Base-by-base conservation (phyloP, 2,797 vertebrate genomes). In the Pipistrellus kuhlii region DNA sequence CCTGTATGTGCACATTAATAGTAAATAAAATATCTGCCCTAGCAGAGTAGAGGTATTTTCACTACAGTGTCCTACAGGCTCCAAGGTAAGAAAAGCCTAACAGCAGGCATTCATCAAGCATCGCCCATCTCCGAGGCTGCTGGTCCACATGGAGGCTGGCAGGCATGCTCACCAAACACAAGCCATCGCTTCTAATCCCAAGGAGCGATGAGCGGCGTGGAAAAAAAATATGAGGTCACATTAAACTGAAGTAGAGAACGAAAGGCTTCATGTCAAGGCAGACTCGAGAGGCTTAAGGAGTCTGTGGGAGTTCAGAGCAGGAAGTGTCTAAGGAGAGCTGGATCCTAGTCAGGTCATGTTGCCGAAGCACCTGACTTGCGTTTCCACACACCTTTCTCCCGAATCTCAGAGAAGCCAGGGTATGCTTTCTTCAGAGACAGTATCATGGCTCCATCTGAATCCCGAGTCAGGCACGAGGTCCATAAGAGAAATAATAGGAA, bases 381-480 rank as follows among this genome's bases (percentile, higher is more conserved):
- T 64, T 94, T 94, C 85, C 64, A 89, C 15, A 96, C 87, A 91
- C 84, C 95, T 94, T 85, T 85, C 76, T 73, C 82, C 38, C 82
- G 86, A 94, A 87, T 91, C 68, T 91, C 69, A 91, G 77, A 93
- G 93, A 94, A 82, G 44, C 62, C 91, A 87, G 76, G 32, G 76
- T 66, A 89, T 0, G 0, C 78, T 85, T 93, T 87, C 95, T 92
- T 95, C 69, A 85, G 83, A 90, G 89, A 91, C 8, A 68, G 27
- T 77, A 44, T 68, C 75, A 14, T 66, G 81, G 64, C 86, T 97
- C 91, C 85, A 91, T 57, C 64, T 84, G 69, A 94, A 88, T 81
- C 62, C 30, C 73, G 68, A 89, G 62, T 41, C 13, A n/a, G 89
- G 82, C 62, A 83, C n/a, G 30, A 57, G 48, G 44, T 21, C 89